These are phyloP conservation scores for Sphyrna mokarran DNA, from an alignment of 2,113 vertebrate genomes.

Conservation along the genomic window DNA sequence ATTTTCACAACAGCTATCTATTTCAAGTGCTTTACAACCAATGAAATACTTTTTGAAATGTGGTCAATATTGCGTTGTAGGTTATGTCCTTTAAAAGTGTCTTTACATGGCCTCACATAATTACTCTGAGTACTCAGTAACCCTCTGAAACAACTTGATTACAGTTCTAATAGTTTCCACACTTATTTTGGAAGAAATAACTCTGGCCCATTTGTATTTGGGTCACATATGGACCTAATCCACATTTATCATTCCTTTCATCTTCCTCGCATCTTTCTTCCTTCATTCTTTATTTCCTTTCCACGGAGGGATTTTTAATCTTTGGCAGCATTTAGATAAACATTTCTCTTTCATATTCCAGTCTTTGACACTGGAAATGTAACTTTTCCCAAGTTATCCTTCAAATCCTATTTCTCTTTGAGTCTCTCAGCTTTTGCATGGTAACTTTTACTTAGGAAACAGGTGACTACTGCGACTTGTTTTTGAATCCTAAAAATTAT, in stretches of 20 bases:
- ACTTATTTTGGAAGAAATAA: neutral
- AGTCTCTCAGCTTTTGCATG: neutral
- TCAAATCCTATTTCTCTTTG: neutral
- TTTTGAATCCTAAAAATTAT: neutral
- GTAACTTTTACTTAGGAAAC: neutral
- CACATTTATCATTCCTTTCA: neutral
- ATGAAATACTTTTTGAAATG: neutral
- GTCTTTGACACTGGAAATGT: neutral
- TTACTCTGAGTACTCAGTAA: neutral
- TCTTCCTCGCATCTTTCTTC: neutral
- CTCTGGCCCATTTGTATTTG: neutral
- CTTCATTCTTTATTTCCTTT: slow-evolving; percentile 3
- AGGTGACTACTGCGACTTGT: neutral
- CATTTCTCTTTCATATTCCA: slow-evolving; percentile 9
- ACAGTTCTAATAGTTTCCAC: neutral
- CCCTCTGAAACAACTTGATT: neutral
- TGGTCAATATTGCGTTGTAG: neutral
- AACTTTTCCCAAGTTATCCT: neutral
- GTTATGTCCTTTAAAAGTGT: neutral
- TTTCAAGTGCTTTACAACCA: neutral
- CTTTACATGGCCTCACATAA: neutral
- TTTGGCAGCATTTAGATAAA: slow-evolving; percentile 14
- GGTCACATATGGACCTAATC: slow-evolving; percentile 18
- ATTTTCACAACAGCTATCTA: too few species aligned
- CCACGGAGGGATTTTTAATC: neutral